Percentiles rank a stretch among this genome's conserved stretches.
Evolutionary conservation across 2,888 invertebrate genomes (phyloP).

Genomic region (Parnassius mnemosyne): DNA sequence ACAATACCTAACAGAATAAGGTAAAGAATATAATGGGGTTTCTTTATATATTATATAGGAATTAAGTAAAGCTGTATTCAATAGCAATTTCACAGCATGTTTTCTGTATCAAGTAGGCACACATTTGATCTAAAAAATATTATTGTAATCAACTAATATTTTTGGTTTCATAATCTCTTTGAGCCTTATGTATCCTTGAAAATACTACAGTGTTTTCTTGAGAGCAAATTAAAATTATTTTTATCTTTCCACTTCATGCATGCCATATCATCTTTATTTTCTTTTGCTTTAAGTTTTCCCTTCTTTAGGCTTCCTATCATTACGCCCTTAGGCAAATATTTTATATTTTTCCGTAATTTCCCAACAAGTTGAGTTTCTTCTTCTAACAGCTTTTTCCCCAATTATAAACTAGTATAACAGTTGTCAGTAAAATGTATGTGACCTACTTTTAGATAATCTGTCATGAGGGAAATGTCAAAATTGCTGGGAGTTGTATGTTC

Average conservation of each 20-base stretch:
- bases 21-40: too few species aligned
- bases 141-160: conserved; percentile 19
- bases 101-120: conserved; percentile 34
- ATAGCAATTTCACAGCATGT: conserved; percentile 35
- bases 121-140: conserved; percentile 23
- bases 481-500: conserved; percentile 25
- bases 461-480: conserved; percentile 25
- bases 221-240: too few species aligned
- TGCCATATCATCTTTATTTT: conserved; percentile 22
- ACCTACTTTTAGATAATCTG: conserved; percentile 18
- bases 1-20: too few species aligned
- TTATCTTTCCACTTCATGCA: neutral
- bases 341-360: neutral
- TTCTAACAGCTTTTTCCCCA: neutral
- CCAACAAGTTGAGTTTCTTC: neutral
- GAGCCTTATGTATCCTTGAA: conserved; percentile 10
- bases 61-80: conserved; percentile 38
- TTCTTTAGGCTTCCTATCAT: neutral
- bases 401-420: neutral
- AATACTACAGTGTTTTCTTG: too few species aligned
- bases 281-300: conserved; percentile 28
- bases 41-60: conserved; percentile 31
- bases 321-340: neutral
- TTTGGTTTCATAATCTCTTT: conserved; percentile 16
- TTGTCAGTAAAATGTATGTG: conserved; percentile 8